A percentile compares a stretch with the other conserved stretches of the same genome.
phyloP scores from a whole-genome alignment of 2,888 invertebrate genomes.

The Calliphora vomitoria region DNA sequence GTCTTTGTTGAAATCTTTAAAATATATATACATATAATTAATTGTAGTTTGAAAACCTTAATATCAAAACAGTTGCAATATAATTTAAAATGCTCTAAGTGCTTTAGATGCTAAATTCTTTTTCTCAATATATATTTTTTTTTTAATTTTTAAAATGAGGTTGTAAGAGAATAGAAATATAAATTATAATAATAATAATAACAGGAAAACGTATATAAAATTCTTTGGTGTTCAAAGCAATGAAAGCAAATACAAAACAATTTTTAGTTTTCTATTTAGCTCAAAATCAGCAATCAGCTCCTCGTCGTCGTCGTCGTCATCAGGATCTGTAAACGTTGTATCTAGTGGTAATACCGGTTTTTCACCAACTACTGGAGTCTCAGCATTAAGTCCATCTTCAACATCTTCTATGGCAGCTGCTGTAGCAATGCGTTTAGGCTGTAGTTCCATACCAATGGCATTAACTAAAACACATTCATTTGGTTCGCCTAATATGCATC shows the following conservation, averaged over 20 bases:
- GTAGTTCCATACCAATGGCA: slow-evolving; percentile 73
- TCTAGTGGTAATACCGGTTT: slow-evolving; percentile 72
- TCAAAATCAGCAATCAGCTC: slow-evolving; percentile 59
- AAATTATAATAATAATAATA: neutral
- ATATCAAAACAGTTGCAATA: neutral
- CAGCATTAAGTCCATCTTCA: slow-evolving; percentile 68
- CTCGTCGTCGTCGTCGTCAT: slow-evolving; percentile 62
- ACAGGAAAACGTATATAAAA: neutral
- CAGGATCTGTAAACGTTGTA: slow-evolving; percentile 26
- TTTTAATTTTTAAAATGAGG: neutral
- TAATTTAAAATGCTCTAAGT: slow-evolving; percentile 25
- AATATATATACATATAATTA: neutral
- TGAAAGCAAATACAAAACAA: slow-evolving; percentile 63
- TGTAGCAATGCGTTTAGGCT: slow-evolving; percentile 70
- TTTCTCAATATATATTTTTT: neutral
- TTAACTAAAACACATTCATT: slow-evolving; percentile 65
- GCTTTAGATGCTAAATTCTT: slow-evolving; percentile 28
- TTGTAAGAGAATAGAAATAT: neutral
- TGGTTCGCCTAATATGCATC: slow-evolving; percentile 52
- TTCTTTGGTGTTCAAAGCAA: slow-evolving; percentile 36
- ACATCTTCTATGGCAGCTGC: slow-evolving; percentile 50
- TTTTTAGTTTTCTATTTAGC: slow-evolving; percentile 69
- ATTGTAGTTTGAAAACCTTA: slow-evolving; percentile 17
- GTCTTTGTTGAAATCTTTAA: neutral
- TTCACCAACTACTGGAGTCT: slow-evolving; percentile 59